Percentiles rank a stretch among this genome's conserved stretches.
These are phyloP conservation scores for Galeruca laticollis DNA, from an alignment of 2,888 invertebrate species.

Conservation along the genomic window DNA sequence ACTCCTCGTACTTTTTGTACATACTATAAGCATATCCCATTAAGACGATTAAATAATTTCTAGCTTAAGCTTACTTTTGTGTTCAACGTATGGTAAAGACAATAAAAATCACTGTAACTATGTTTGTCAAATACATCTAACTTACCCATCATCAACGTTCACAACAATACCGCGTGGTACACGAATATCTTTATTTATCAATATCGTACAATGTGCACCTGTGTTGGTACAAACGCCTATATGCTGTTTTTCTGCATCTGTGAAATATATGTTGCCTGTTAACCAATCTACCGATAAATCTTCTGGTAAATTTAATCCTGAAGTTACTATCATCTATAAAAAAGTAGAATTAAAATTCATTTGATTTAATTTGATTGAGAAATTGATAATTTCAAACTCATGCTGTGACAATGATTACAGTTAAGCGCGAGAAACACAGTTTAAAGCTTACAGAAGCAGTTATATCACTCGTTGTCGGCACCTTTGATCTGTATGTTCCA, in stretches of 20 bases:
- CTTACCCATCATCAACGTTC: slow-evolving; percentile 76
- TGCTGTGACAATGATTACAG: too few species aligned
- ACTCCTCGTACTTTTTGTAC: too few species aligned
- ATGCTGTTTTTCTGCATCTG: slow-evolving; percentile 77
- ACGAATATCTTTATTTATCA: slow-evolving; percentile 73
- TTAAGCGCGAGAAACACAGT: too few species aligned
- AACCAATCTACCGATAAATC: slow-evolving; percentile 84
- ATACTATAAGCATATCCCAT: too few species aligned
- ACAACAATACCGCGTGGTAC: slow-evolving; percentile 79
- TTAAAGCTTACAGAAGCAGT: too few species aligned
- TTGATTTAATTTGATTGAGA: not conserved
- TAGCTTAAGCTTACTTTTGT: too few species aligned
- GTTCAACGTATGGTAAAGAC: too few species aligned
- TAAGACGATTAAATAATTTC: too few species aligned
- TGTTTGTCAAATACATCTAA: too few species aligned
- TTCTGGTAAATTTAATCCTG: slow-evolving; percentile 80
- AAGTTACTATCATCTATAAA: slow-evolving; percentile 70
- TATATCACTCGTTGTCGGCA: too few species aligned
- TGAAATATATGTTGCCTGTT: slow-evolving; percentile 85
- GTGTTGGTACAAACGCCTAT: slow-evolving; percentile 82
- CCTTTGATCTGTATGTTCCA: too few species aligned
- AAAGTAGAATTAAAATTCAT: not conserved
- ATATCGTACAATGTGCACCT: slow-evolving; percentile 75
- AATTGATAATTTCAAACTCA: not conserved
- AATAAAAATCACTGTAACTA: too few species aligned